Evolutionary conservation across 2,113 vertebrate genomes (phyloP).

Genomic region (Enhydra lutris): DNA sequence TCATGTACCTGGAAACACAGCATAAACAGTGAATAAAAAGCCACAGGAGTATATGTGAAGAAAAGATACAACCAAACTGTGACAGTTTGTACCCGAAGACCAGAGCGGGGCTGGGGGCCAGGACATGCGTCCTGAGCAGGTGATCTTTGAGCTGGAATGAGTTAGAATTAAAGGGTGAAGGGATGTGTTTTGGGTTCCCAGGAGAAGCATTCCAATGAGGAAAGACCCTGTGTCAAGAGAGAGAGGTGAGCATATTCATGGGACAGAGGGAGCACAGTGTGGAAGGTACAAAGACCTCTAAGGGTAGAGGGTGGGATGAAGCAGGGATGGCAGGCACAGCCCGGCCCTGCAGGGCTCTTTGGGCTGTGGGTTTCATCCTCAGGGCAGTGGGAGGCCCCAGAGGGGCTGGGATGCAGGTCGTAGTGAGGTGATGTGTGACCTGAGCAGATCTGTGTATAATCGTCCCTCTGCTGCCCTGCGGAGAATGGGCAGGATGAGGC

Average conservation of each 20-base stretch:
- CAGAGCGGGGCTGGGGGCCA: not conserved
- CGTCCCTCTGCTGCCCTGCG: not conserved
- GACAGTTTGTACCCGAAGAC: not conserved
- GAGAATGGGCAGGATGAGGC: not conserved
- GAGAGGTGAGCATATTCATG: not conserved
- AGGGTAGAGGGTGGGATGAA: not conserved
- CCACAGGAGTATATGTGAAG: not conserved
- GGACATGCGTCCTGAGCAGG: not conserved
- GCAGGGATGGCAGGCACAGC: not conserved
- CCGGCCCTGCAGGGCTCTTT: fast-evolving
- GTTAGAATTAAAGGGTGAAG: not conserved
- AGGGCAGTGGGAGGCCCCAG: no score
- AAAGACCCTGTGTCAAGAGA: not conserved
- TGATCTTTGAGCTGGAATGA: not conserved
- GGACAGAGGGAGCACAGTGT: no score
- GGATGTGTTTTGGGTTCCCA: not conserved
- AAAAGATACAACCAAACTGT: not conserved
- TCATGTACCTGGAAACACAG: not conserved
- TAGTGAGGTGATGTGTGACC: not conserved
- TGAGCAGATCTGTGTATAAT: not conserved
- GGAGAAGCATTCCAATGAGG: not conserved
- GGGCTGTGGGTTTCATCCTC: not conserved
- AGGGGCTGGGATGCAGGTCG: not conserved
- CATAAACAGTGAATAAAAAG: not conserved
- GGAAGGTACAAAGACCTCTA: no score